A percentile compares a stretch with the other conserved stretches of the same genome.
These are phyloP conservation scores for Pseudomyrmex cubaensis DNA, from an alignment of 1,140 invertebrate species.

Conservation along the genomic window DNA sequence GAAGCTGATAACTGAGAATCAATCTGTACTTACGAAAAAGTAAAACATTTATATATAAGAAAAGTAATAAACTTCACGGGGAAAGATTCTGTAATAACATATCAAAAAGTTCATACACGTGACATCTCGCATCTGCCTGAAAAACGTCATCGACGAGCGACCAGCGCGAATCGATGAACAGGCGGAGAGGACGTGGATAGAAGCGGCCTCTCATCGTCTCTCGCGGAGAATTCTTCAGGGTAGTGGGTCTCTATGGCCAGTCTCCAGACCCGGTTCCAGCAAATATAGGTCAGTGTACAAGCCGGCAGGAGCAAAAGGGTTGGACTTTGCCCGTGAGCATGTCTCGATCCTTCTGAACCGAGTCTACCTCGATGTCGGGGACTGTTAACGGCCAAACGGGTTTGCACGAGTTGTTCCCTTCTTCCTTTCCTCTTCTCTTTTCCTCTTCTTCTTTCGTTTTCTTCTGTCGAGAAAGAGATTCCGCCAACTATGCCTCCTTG, in stretches of 20 bases:
- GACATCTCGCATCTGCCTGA: background rate
- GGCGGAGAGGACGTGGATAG: background rate
- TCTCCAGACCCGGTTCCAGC: conserved; percentile 81
- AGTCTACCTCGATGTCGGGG: conserved; percentile 35
- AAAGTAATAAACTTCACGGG: background rate
- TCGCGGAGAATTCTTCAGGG: conserved; percentile 66
- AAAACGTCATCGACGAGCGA: background rate
- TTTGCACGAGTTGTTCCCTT: conserved; percentile 78
- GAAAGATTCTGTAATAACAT: background rate
- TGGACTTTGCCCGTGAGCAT: conserved; percentile 67
- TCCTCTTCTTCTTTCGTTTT: conserved; percentile 50
- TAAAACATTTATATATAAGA: background rate
- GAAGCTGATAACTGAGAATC: background rate
- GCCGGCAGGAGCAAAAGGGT: conserved; percentile 78
- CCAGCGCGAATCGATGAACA: conserved; percentile 32
- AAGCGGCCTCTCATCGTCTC: background rate
- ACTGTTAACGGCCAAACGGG: conserved; percentile 82
- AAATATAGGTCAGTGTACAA: conserved; percentile 85
- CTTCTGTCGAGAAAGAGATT: conserved; percentile 63
- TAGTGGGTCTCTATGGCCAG: conserved; percentile 77
- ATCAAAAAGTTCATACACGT: background rate
- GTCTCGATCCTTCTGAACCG: conserved; percentile 57
- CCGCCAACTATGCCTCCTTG: conserved; percentile 32
- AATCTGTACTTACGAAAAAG: background rate
- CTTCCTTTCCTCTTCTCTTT: conserved; percentile 66